These are phyloP conservation scores for Pampusana beccarii DNA, from an alignment of 2,113 vertebrate species.

Conservation along the genomic window DNA sequence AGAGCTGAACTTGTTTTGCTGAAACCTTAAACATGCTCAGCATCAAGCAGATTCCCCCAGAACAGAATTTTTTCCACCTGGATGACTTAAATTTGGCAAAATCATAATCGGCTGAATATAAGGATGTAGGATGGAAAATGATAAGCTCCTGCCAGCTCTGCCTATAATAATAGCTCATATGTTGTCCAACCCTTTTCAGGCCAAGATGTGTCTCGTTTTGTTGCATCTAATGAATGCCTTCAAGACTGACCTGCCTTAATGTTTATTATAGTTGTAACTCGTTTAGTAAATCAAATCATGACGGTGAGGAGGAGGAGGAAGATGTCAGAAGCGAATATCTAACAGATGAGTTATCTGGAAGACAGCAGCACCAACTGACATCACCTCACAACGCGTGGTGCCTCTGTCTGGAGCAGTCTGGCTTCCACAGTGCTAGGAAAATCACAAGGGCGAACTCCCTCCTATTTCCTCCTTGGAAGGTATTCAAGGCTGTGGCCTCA, in stretches of 20 bases:
- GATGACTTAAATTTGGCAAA: constrained; percentile 22
- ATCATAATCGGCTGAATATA: background rate
- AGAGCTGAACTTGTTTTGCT: background rate
- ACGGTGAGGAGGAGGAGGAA: constrained; percentile 12
- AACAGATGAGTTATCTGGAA: constrained; percentile 56
- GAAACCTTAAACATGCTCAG: background rate
- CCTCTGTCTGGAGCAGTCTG: constrained; percentile 50
- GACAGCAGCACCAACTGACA: constrained; percentile 16
- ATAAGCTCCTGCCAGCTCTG: constrained; percentile 1
- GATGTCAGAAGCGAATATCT: constrained; percentile 27
- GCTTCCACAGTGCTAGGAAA: constrained; percentile 19
- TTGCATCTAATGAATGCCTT: background rate
- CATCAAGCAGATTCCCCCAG: background rate
- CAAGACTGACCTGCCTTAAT: background rate
- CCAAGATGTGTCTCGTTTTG: constrained; percentile 23
- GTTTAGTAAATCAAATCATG: background rate
- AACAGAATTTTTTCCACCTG: background rate
- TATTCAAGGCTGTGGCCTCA: constrained; percentile 51
- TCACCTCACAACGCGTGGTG: background rate
- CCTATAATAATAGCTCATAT: background rate
- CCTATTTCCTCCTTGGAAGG: constrained; percentile 60
- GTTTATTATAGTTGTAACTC: background rate
- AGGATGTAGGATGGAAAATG: background rate
- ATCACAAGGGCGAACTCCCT: constrained; percentile 41
- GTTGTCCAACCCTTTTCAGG: background rate